Evolutionary conservation across 2,113 vertebrate genomes (phyloP).

Genomic region (Bettongia penicillata): DNA sequence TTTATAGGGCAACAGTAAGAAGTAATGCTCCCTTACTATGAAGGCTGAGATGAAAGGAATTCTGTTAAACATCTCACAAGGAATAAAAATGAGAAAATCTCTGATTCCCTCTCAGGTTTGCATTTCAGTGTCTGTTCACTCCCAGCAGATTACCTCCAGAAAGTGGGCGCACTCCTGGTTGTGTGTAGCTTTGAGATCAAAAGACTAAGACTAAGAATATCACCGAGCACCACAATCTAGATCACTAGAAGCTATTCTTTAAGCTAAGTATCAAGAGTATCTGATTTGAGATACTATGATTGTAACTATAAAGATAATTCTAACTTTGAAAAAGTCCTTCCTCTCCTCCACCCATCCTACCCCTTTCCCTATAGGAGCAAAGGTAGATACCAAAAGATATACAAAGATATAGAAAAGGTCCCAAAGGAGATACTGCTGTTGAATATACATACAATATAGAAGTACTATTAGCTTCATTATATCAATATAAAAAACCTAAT

Average conservation of each 20-base stretch:
- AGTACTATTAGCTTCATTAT: not conserved
- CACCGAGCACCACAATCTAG: not conserved
- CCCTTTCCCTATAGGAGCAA: not conserved
- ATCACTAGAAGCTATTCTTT: constrained; percentile 18
- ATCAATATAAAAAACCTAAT: not conserved
- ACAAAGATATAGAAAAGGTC: constrained; percentile 4
- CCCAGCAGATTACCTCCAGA: not conserved
- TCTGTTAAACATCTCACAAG: constrained; percentile 1
- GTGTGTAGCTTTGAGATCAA: not conserved
- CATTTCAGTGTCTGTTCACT: not conserved
- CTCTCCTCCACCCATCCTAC: not conserved
- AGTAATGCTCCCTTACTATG: not conserved
- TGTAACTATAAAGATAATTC: not conserved
- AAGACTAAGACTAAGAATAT: not conserved
- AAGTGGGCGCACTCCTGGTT: not conserved
- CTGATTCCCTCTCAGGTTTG: not conserved
- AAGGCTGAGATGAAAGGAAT: not conserved
- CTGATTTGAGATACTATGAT: not conserved
- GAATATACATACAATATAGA: constrained; percentile 7
- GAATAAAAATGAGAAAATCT: not conserved
- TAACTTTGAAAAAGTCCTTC: not conserved
- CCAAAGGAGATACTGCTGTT: constrained; percentile 33
- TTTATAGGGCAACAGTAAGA: not conserved
- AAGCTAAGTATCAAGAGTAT: constrained; percentile 6
- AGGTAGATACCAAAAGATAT: not conserved